These are phyloP conservation scores for Spodoptera litura DNA, from an alignment of 1,140 invertebrate species.

Conservation along the genomic window DNA sequence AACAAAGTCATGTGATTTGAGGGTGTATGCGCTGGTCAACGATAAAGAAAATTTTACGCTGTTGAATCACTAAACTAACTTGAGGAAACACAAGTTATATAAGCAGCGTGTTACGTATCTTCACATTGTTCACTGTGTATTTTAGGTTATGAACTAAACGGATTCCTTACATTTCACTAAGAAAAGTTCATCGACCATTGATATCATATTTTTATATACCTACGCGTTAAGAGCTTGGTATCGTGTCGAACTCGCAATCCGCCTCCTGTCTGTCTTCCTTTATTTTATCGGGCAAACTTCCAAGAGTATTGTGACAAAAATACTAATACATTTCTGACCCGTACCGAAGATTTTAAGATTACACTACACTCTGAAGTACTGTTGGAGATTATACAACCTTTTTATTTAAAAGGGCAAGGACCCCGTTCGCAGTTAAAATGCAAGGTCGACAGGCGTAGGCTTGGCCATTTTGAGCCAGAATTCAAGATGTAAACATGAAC, in stretches of 20 bases:
- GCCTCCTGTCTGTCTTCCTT: not conserved
- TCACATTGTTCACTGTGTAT: not conserved
- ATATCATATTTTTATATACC: conserved; percentile 1
- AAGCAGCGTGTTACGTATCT: not conserved
- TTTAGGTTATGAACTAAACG: not conserved
- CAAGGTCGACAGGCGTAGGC: no score
- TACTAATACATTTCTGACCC: conserved; percentile 17
- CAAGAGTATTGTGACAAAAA: conserved; percentile 25
- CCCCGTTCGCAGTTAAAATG: no score
- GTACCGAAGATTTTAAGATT: not conserved
- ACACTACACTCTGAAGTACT: not conserved
- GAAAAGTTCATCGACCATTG: not conserved
- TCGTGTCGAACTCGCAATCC: not conserved
- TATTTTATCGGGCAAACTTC: conserved; percentile 3
- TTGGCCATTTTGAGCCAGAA: no score
- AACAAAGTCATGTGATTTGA: not conserved
- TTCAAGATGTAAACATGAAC: no score
- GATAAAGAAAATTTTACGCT: conserved; percentile 14
- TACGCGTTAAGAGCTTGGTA: not conserved
- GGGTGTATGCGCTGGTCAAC: not conserved
- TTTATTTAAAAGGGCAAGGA: not conserved
- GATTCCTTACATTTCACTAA: no score
- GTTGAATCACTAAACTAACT: conserved; percentile 6
- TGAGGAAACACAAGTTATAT: not conserved
- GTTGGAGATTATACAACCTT: not conserved